Conservation (phyloP, 2,797 vertebrate genomes). For the Typhlichthys subterraneus region DNA sequence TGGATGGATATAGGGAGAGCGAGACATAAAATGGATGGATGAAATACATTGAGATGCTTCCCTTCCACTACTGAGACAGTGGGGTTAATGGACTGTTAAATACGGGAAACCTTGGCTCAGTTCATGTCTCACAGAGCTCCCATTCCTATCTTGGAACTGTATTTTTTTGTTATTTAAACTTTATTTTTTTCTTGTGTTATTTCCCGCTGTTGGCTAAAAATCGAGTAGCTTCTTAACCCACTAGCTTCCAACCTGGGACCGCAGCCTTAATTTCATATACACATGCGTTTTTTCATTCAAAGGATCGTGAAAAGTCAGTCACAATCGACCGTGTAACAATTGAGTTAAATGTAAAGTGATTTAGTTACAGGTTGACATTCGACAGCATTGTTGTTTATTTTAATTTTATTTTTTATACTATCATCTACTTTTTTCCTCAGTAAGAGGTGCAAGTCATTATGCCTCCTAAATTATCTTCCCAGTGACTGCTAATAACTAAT, state of each 20-base stretch:
- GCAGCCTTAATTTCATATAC: conserved; percentile 48
- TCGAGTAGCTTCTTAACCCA: not conserved
- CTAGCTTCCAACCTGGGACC: conserved; percentile 12
- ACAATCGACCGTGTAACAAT: not conserved
- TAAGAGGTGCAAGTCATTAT: conserved; percentile 22
- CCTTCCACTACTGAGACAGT: conserved; percentile 9
- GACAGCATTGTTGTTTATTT: conserved; percentile 30
- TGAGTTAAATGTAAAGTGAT: not conserved
- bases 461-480: conserved; percentile 44
- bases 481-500: conserved; percentile 40
- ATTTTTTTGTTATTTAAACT: not conserved
- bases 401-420: not conserved
- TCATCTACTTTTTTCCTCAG: not conserved
- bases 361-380: conserved; percentile 30
- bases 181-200: conserved; percentile 16
- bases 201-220: conserved; percentile 44
- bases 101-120: not conserved
- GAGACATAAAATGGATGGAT: conserved; percentile 11
- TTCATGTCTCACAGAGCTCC: conserved; percentile 25
- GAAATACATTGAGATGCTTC: not conserved
- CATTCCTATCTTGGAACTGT: conserved; percentile 34
- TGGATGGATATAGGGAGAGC: not conserved
- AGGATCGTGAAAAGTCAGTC: not conserved
- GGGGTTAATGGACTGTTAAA: conserved; percentile 6
- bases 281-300: conserved; percentile 11